Evolutionary conservation across 2,888 invertebrate species (phyloP).

Genomic region (Eutolmus rufibarbis): DNA sequence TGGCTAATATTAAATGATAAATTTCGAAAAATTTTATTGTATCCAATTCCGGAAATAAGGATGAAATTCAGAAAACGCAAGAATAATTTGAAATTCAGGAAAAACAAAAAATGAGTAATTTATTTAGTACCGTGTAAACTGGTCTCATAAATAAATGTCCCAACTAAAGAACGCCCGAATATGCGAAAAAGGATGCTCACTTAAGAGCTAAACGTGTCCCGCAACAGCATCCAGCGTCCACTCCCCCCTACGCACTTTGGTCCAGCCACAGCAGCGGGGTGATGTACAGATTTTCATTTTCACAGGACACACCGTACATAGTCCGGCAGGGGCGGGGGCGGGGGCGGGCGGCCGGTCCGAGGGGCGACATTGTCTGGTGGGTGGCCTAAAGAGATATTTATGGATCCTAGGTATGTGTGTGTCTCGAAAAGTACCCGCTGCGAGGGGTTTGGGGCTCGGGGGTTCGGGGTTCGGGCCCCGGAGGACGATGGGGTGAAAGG

Average conservation of each 20-base stretch:
- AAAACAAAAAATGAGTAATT: background rate
- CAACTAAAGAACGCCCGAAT: slow-evolving; percentile 45
- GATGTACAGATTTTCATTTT: slow-evolving; percentile 46
- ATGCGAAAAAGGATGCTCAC: slow-evolving; percentile 48
- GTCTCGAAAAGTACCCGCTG: slow-evolving; percentile 38
- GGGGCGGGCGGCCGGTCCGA: background rate
- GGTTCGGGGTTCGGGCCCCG: background rate
- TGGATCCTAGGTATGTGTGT: slow-evolving; percentile 41
- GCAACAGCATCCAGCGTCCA: slow-evolving; percentile 4
- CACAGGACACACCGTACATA: slow-evolving; percentile 20
- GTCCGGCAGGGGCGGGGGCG: background rate
- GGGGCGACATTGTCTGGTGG: slow-evolving; percentile 31
- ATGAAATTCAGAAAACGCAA: background rate
- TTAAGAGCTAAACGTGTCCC: slow-evolving; percentile 44
- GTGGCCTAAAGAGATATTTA: slow-evolving; percentile 46
- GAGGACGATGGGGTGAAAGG: slow-evolving; percentile 35
- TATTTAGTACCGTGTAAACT: background rate
- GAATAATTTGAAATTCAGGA: background rate
- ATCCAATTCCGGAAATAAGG: background rate
- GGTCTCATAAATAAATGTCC: background rate
- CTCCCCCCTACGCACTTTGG: background rate
- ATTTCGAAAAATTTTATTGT: too few species aligned
- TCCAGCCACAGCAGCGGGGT: slow-evolving; percentile 16
- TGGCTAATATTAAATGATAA: too few species aligned
- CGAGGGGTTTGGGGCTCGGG: background rate